Evolutionary conservation across 2,113 vertebrate genomes (phyloP).

Genomic region (Bubalus kerabau): DNA sequence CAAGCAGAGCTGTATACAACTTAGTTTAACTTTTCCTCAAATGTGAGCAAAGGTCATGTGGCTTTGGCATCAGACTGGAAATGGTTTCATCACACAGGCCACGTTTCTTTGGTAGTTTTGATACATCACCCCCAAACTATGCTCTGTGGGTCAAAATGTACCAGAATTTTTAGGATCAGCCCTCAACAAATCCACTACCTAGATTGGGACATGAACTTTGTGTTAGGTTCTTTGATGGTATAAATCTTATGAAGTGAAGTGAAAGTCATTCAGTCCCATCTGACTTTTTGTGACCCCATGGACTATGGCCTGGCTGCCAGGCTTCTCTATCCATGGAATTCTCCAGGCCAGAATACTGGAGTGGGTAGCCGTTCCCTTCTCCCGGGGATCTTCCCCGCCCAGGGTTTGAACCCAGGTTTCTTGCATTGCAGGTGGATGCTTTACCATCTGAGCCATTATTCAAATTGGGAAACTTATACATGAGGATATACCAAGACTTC

Average conservation of each 20-base stretch:
- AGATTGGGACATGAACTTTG: background rate
- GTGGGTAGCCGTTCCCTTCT: background rate
- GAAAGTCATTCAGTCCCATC: background rate
- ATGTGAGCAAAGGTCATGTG: slow-evolving; percentile 44
- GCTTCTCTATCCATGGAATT: background rate
- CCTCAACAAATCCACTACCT: background rate
- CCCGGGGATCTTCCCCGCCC: background rate
- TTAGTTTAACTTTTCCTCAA: slow-evolving; percentile 43
- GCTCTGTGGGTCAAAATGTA: background rate
- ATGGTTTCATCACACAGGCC: slow-evolving; percentile 23
- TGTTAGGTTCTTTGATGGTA: background rate
- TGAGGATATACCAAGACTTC: background rate
- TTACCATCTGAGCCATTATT: background rate
- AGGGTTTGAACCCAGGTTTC: background rate
- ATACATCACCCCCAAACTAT: background rate
- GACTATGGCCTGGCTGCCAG: background rate
- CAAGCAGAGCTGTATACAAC: background rate
- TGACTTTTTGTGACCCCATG: background rate
- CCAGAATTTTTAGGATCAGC: background rate
- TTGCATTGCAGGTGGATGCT: background rate
- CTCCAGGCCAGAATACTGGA: background rate
- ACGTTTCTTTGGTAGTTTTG: background rate
- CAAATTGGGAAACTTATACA: background rate
- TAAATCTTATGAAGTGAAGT: background rate
- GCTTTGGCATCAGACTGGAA: background rate